Conservation (phyloP, 2,113 vertebrate species). For the Myotis lucifugus region DNA sequence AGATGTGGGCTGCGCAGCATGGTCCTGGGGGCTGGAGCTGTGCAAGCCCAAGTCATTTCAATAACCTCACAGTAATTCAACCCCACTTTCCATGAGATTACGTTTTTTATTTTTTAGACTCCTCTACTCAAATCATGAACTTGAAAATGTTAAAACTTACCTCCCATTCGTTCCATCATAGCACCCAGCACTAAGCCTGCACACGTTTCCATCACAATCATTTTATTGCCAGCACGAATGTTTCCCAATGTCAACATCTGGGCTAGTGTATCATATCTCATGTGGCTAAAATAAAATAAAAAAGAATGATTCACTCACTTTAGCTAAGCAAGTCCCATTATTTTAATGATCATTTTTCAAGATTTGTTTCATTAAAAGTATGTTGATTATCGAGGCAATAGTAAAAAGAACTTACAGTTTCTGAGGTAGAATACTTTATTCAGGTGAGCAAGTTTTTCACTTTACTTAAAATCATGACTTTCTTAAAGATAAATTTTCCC, state of each 20-base stretch:
- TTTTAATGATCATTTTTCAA: conserved; percentile 61
- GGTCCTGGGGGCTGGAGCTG: neutral
- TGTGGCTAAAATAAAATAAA: conserved; percentile 86
- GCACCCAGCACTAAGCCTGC: conserved; percentile 95
- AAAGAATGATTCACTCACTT: conserved; percentile 36
- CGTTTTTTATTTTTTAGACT: neutral
- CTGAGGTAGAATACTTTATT: conserved; percentile 65
- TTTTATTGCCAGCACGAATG: conserved; percentile 94
- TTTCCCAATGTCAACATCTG: conserved; percentile 96
- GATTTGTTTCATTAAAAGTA: conserved; percentile 57
- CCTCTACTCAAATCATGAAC: neutral
- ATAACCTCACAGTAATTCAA: neutral
- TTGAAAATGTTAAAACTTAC: conserved; percentile 78
- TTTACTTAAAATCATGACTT: conserved; percentile 79
- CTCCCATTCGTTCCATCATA: conserved; percentile 97
- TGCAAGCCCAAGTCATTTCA: neutral
- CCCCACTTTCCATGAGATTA: neutral
- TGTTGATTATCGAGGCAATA: conserved; percentile 9
- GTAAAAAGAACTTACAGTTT: conserved; percentile 75
- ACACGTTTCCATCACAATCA: conserved; percentile 96
- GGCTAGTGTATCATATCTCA: conserved; percentile 95
- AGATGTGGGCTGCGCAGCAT: neutral
- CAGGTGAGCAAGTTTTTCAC: conserved; percentile 74
- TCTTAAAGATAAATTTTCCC: conserved; percentile 60
- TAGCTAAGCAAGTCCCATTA: neutral